Conservation (phyloP, 2,113 vertebrate species). For the Lutjanus erythropterus region DNA sequence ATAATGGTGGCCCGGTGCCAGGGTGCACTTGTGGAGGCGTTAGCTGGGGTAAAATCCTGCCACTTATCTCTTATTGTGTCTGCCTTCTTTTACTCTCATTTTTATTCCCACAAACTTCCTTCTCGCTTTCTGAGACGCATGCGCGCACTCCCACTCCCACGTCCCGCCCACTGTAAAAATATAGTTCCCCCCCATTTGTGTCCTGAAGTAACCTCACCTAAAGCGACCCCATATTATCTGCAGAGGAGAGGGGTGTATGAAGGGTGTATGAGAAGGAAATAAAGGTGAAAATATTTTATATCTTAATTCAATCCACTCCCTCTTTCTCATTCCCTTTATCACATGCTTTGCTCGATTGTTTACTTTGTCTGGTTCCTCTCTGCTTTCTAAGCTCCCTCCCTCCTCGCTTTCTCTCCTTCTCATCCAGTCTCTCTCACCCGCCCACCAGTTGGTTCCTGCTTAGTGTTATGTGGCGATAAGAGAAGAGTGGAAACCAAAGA, state of each 20-base stretch:
- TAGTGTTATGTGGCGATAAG: slow-evolving; percentile 22
- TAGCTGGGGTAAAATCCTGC: background rate
- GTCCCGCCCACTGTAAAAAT: background rate
- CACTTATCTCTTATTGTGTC: background rate
- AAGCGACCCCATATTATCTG: background rate
- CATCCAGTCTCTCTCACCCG: slow-evolving; percentile 36
- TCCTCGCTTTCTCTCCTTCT: slow-evolving; percentile 20
- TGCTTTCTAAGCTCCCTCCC: slow-evolving; percentile 37
- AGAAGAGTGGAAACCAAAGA: slow-evolving; percentile 26
- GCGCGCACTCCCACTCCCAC: background rate
- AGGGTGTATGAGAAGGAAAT: background rate
- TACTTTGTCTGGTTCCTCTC: slow-evolving; percentile 54
- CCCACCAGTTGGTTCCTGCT: slow-evolving; percentile 62
- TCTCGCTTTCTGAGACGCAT: background rate
- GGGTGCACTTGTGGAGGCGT: background rate
- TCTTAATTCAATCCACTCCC: slow-evolving; percentile 24
- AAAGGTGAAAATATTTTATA: background rate
- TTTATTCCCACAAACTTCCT: background rate
- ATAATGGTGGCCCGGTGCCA: slow-evolving; percentile 8
- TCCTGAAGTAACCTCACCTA: slow-evolving; percentile 22
- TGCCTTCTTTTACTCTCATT: background rate
- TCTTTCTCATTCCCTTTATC: slow-evolving; percentile 45
- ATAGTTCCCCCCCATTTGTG: background rate
- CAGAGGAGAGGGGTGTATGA: background rate
- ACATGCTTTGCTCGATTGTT: slow-evolving; percentile 65